Conservation (phyloP, 92 coral and sea anemone genomes). For the Actinernus sp. region DNA sequence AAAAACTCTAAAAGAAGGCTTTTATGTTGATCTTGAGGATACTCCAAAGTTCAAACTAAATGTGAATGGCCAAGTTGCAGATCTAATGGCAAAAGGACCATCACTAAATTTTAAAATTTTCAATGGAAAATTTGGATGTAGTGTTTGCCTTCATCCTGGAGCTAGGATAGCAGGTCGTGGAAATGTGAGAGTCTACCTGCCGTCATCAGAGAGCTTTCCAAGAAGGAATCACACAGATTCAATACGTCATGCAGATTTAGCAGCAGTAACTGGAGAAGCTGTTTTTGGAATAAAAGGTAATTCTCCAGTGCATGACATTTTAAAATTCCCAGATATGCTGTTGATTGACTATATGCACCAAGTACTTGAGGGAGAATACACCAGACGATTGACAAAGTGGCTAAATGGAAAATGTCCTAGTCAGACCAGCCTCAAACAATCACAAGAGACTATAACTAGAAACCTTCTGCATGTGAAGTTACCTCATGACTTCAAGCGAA, state of each 20-base stretch:
- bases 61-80: slow-evolving; percentile 64
- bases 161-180: slow-evolving; percentile 59
- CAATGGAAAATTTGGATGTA: slow-evolving; percentile 61
- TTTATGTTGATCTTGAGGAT: slow-evolving; percentile 24
- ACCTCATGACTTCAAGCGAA: slow-evolving; percentile 78
- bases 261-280: slow-evolving; percentile 48
- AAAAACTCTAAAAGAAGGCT: slow-evolving; percentile 39
- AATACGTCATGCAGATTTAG: slow-evolving; percentile 48
- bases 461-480: slow-evolving; percentile 18
- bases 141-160: slow-evolving; percentile 68
- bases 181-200: slow-evolving; percentile 41
- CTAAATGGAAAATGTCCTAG: slow-evolving; percentile 47
- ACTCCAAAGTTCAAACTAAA: slow-evolving; percentile 53
- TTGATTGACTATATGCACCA: slow-evolving; percentile 70
- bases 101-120: slow-evolving; percentile 55
- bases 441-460: slow-evolving; percentile 10
- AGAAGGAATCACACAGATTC: slow-evolving; percentile 55
- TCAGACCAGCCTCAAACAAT: slow-evolving; percentile 2
- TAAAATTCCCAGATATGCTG: slow-evolving; percentile 61
- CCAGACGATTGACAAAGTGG: slow-evolving; percentile 70
- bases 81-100: slow-evolving; percentile 69
- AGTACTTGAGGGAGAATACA: slow-evolving; percentile 74
- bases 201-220: slow-evolving; percentile 13
- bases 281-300: slow-evolving; percentile 50
- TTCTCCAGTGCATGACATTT: slow-evolving; percentile 43